Evolutionary conservation across 2,113 vertebrate genomes (phyloP).

Genomic region (Conger conger): DNA sequence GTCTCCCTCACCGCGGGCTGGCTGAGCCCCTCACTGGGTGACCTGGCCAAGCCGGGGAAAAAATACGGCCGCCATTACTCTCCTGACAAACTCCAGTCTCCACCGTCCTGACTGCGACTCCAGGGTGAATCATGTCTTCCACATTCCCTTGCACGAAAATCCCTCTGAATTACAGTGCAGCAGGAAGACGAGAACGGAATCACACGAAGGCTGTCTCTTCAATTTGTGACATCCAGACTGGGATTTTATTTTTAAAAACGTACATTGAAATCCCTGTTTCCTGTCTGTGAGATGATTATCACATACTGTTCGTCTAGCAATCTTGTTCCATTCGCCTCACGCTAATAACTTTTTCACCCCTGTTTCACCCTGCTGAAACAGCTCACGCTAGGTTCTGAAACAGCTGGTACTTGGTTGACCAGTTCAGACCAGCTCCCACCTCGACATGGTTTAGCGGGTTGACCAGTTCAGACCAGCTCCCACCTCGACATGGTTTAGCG

Average conservation of each 20-base stretch:
- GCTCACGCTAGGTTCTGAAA: no score
- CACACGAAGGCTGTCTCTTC: background rate
- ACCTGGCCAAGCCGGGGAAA: background rate
- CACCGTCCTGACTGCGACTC: background rate
- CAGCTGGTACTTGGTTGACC: no score
- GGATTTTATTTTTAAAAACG: conserved; percentile 36
- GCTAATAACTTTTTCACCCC: conserved; percentile 34
- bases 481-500: no score
- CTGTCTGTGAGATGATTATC: conserved; percentile 54
- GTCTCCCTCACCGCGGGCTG: background rate
- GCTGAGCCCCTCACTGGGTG: background rate
- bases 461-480: no score
- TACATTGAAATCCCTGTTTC: conserved; percentile 40
- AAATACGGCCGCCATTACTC: background rate
- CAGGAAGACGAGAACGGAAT: background rate
- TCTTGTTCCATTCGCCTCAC: conserved; percentile 41
- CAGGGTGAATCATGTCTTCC: background rate
- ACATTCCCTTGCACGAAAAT: background rate
- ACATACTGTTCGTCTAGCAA: conserved; percentile 27
- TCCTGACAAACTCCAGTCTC: background rate
- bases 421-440: no score
- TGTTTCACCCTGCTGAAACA: no score
- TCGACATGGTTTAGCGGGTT: no score
- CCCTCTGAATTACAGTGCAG: background rate
- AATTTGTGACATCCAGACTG: conserved; percentile 16